phyloP scores from a whole-genome alignment of 2,888 invertebrate genomes.

The Sminthurinus aureus region DNA sequence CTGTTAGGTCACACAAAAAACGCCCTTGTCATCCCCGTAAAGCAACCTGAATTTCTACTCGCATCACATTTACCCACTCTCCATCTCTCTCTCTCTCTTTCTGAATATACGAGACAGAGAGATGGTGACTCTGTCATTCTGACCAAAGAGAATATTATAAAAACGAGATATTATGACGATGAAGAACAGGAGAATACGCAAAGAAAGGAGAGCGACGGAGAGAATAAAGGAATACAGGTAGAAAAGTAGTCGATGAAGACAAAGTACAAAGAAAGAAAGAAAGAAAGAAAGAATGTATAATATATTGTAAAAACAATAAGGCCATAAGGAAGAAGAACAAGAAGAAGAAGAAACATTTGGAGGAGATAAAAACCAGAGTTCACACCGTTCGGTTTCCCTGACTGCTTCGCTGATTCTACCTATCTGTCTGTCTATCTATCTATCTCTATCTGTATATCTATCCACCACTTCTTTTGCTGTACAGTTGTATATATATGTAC shows the following conservation, averaged over 20 bases:
- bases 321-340: conserved; percentile 31
- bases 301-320: conserved; percentile 15
- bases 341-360: conserved; percentile 29
- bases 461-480: background rate
- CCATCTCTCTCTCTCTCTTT: background rate
- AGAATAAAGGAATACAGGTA: conserved; percentile 14
- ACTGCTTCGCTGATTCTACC: conserved; percentile 39
- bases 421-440: background rate
- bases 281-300: conserved; percentile 15
- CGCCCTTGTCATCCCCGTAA: conserved; percentile 43
- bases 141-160: conserved; percentile 19
- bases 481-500: background rate
- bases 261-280: conserved; percentile 12
- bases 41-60: conserved; percentile 34
- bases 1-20: conserved; percentile 48
- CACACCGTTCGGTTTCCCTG: conserved; percentile 39
- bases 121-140: conserved; percentile 36
- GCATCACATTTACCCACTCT: conserved; percentile 1
- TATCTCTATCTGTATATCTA: conserved; percentile 3
- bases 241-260: background rate
- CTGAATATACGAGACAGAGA: conserved; percentile 7
- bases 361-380: conserved; percentile 42
- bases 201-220: conserved; percentile 18
- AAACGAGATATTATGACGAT: conserved; percentile 12
- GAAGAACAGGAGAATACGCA: background rate